Conservation (phyloP, 2,113 vertebrate genomes). For the Potamarius usumacintae region DNA sequence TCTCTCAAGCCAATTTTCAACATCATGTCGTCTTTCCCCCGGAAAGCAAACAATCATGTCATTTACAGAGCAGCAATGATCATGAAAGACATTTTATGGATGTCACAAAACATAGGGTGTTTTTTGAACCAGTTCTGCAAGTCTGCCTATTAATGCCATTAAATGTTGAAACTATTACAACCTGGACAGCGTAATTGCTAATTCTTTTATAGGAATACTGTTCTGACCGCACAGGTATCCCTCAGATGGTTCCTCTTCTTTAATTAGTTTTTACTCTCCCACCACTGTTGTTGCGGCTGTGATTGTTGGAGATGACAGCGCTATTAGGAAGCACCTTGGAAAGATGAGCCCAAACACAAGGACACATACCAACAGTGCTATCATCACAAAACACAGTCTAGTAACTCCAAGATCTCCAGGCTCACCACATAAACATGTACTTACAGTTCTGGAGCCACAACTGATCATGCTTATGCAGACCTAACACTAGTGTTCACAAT, state of each 20-base stretch:
- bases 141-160: neutral
- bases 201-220: neutral
- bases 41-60: conserved; percentile 50
- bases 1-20: conserved; percentile 57
- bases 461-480: neutral
- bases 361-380: conserved; percentile 14
- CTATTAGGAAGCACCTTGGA: conserved; percentile 61
- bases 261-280: conserved; percentile 12
- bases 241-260: neutral
- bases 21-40: conserved; percentile 41
- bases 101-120: conserved; percentile 20
- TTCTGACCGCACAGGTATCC: neutral
- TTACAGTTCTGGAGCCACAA: neutral
- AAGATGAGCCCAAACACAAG: conserved; percentile 53
- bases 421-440: conserved; percentile 42
- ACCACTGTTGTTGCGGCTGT: conserved; percentile 59
- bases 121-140: neutral
- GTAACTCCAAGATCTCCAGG: conserved; percentile 17
- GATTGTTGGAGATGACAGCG: conserved; percentile 59
- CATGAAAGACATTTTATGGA: conserved; percentile 33
- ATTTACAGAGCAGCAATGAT: conserved; percentile 38
- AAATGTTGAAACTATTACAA: neutral
- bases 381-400: conserved; percentile 39
- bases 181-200: neutral
- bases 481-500: conserved; percentile 9